phyloP scores from a whole-genome alignment of 2,797 vertebrate genomes.

The Perdix hodgsoniae region DNA sequence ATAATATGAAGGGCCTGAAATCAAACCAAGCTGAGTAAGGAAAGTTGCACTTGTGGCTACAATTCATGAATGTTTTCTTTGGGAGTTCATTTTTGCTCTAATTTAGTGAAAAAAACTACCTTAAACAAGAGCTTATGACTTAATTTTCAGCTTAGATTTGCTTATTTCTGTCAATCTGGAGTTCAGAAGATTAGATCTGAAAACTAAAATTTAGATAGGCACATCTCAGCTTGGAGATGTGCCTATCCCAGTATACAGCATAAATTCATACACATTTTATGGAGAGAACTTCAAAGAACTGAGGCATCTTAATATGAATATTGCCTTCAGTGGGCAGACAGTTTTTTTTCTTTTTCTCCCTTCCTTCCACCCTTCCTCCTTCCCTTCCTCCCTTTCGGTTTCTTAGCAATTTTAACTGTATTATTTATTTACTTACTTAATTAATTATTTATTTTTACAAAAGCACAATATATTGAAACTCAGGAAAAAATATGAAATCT shows the following conservation, averaged over 20 bases:
- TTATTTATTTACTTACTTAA: background rate
- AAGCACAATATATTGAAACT: background rate
- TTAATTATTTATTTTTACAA: background rate
- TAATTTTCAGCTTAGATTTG: background rate
- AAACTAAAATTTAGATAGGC: background rate
- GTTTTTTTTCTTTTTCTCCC: background rate
- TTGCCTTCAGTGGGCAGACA: background rate
- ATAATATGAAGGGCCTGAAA: background rate
- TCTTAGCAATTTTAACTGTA: background rate
- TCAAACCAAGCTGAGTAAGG: background rate
- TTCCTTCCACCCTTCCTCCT: no score
- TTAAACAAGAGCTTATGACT: background rate
- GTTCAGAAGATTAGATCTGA: background rate
- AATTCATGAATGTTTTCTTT: background rate
- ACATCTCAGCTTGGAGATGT: background rate
- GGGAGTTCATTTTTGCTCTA: fast-evolving
- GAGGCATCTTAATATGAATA: background rate
- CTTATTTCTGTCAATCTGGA: background rate
- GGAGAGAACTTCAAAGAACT: background rate
- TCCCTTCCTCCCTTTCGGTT: background rate
- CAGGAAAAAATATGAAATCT: background rate
- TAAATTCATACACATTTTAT: background rate
- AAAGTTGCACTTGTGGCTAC: background rate
- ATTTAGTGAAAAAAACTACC: background rate
- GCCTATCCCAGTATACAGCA: background rate